Conservation (phyloP, 2,113 vertebrate genomes). For the Panthera leo region DNA sequence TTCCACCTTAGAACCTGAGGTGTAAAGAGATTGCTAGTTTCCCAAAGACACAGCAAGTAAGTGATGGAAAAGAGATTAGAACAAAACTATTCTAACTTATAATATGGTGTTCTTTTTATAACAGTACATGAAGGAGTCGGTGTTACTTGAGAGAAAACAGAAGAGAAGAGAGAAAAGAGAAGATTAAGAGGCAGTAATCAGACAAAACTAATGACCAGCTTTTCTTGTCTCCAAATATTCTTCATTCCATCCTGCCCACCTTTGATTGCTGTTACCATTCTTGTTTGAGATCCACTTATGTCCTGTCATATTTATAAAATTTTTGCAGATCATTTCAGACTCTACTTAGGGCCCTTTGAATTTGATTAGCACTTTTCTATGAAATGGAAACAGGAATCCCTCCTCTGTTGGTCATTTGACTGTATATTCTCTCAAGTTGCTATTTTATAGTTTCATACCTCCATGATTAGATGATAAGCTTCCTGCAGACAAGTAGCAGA, state of each 20-base stretch:
- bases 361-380: neutral
- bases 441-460: neutral
- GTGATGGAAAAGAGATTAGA: neutral
- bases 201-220: neutral
- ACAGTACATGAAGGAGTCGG: neutral
- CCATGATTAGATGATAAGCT: neutral
- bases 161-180: neutral
- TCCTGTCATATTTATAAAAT: neutral
- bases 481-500: neutral
- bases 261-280: neutral
- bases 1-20: conserved; percentile 50
- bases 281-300: neutral
- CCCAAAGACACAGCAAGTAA: conserved; percentile 16
- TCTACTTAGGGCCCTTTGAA: neutral
- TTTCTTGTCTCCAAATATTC: neutral
- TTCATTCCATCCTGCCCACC: neutral
- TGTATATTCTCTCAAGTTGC: neutral
- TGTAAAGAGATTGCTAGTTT: conserved; percentile 35
- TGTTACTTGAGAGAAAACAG: neutral
- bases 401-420: neutral
- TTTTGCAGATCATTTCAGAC: neutral
- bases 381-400: neutral
- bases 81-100: conserved; percentile 6
- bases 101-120: neutral
- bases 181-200: neutral